Conservation (phyloP, 2,888 invertebrate genomes). For the Aradus depressus region DNA sequence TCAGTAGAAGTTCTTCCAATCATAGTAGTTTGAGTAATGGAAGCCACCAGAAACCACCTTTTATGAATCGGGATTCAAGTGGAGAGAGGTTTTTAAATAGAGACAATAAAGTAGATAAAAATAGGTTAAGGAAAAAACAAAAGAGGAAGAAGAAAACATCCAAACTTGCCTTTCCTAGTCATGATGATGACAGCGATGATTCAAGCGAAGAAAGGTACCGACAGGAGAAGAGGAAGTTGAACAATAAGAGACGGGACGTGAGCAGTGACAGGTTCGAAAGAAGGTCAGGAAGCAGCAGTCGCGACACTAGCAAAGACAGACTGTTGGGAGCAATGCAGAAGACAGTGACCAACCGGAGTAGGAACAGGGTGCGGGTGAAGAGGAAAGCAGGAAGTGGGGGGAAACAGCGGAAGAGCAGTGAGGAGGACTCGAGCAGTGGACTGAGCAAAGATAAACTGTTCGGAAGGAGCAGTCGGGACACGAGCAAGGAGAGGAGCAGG, state of each 20-base stretch:
- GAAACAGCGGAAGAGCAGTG: slow-evolving; percentile 1
- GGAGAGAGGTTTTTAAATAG: slow-evolving; percentile 15
- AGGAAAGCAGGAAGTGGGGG: slow-evolving; percentile 28
- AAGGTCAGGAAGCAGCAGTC: slow-evolving; percentile 12
- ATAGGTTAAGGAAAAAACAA: slow-evolving; percentile 31
- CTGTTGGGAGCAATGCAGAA: background rate
- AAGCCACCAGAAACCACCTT: background rate
- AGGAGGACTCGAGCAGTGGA: slow-evolving; percentile 9
- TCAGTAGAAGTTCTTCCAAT: slow-evolving; percentile 8
- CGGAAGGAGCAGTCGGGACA: slow-evolving; percentile 2
- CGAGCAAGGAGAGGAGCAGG: slow-evolving; percentile 19
- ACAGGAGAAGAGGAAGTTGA: slow-evolving; percentile 19
- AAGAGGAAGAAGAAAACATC: slow-evolving; percentile 29
- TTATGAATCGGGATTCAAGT: slow-evolving; percentile 13
- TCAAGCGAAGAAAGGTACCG: slow-evolving; percentile 23
- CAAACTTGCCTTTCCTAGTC: slow-evolving; percentile 2
- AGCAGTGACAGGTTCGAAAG: slow-evolving; percentile 16
- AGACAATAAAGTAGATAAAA: slow-evolving; percentile 11
- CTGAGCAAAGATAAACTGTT: background rate
- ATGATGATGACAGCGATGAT: slow-evolving; percentile 9
- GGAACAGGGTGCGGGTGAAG: slow-evolving; percentile 33
- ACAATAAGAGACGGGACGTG: slow-evolving; percentile 15
- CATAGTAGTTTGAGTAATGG: slow-evolving; percentile 10
- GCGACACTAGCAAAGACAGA: slow-evolving; percentile 19
- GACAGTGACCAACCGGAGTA: slow-evolving; percentile 38